Evolutionary conservation across 2,113 vertebrate genomes (phyloP).

Genomic region (Hippopotamus amphibius): DNA sequence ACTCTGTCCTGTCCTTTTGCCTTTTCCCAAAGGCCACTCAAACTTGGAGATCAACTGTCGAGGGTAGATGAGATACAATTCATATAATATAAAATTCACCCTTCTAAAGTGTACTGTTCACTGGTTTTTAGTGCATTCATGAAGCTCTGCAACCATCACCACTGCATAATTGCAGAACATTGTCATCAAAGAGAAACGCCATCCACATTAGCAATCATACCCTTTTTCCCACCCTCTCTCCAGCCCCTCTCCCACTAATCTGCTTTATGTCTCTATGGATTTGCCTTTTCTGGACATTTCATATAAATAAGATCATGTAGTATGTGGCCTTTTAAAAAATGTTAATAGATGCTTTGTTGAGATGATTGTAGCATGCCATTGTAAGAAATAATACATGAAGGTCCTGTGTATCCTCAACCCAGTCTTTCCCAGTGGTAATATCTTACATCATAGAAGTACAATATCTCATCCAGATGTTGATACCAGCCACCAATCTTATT

Average conservation of each 20-base stretch:
- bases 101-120: background rate
- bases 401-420: background rate
- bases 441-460: rapidly evolving
- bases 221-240: background rate
- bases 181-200: background rate
- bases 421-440: background rate
- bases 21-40: background rate
- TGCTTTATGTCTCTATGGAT: background rate
- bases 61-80: background rate
- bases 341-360: background rate
- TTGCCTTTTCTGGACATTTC: background rate
- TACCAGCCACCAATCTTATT: background rate
- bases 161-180: background rate
- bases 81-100: background rate
- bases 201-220: rapidly evolving
- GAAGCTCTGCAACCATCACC: background rate
- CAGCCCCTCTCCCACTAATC: background rate
- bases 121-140: background rate
- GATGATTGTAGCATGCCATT: background rate
- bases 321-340: background rate
- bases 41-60: background rate
- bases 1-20: background rate
- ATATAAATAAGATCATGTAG: background rate
- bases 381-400: background rate
- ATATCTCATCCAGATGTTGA: background rate